Evolutionary conservation across 2,888 invertebrate genomes (phyloP).

Genomic region (Serripes groenlandicus): DNA sequence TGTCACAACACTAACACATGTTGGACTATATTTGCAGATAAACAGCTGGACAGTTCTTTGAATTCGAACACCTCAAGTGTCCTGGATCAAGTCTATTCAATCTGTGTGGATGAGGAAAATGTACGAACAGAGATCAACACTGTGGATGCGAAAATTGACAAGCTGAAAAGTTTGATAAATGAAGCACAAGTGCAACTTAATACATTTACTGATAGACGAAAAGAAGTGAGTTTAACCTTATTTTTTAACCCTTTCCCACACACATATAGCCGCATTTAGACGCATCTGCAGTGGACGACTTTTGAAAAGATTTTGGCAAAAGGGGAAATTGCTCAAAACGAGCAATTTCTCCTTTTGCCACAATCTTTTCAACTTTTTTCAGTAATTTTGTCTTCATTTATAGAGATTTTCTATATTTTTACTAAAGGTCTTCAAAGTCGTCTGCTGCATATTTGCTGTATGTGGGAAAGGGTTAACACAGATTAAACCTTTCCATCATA

Average conservation of each 20-base stretch:
- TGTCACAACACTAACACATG: not conserved
- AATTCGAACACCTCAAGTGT: constrained; percentile 63
- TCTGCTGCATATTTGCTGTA: too few species aligned
- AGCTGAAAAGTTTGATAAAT: constrained; percentile 68
- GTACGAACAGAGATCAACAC: constrained; percentile 66
- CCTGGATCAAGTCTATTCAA: constrained; percentile 72
- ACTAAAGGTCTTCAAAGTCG: too few species aligned
- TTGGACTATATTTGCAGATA: constrained; percentile 31
- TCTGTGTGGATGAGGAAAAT: constrained; percentile 75
- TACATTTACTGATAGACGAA: constrained; percentile 61
- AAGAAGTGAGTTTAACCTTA: constrained; percentile 43
- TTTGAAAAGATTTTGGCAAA: not conserved
- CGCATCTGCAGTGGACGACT: not conserved
- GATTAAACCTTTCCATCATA: too few species aligned
- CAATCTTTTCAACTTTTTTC: constrained; percentile 4
- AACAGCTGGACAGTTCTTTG: constrained; percentile 45
- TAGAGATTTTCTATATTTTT: too few species aligned
- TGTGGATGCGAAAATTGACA: constrained; percentile 64
- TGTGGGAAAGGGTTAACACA: too few species aligned
- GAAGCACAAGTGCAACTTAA: constrained; percentile 68
- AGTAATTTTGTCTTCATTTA: too few species aligned
- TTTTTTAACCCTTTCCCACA: not conserved
- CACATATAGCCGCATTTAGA: too few species aligned
- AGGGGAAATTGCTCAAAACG: not conserved
- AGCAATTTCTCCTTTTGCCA: not conserved